Base-by-base conservation (phyloP, 2,113 vertebrate species). In the Mandrillus leucophaeus region DNA sequence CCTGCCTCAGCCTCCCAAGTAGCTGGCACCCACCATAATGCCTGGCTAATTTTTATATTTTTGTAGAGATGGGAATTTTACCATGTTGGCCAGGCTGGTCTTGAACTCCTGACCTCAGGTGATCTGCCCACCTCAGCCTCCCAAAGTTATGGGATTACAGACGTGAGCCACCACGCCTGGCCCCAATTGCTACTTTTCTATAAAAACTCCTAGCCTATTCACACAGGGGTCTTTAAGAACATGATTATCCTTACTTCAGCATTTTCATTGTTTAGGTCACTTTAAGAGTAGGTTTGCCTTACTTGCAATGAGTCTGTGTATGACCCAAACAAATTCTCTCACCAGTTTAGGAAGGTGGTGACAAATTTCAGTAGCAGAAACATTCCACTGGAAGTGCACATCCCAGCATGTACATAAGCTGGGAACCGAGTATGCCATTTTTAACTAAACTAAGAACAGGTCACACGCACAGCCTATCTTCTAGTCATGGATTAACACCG, bases 361-460 rank as follows among this genome's bases (percentile, higher is more conserved):
- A 82, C 50, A 64, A 75, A 72, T 95, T 38, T 93, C 70, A 66
- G 61, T 61, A 64, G n/a, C 76, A 94, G 88, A 70, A 92, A 20
- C 57, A 27, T 66, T 90, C 70, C n/a, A 5, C 18, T 50, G n/a
- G 30, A 95, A 61, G 48, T 18, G 43, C 23, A 25, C 22, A 75
- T 40, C 50, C 35, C 50, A 90, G 50, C 40, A 14, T 40, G 32
- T n/a, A 17, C 45, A n/a, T 30, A 25, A 66, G 32, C 43, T 45
- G 25, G 55, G 23, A 43, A 68, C 9, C 11, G 50, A 66, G 32
- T 40, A n/a, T 59, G 57, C n/a, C 45, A 7, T 84, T 93, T 76
- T 83, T 43, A 85, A 73, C 12, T 32, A 55, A 45, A 88, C 50
- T 35, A 50, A 68, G 43, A 50, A 11, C 10, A 72, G 17, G 27